Evolutionary conservation across 2,113 vertebrate genomes (phyloP), one percentile per base, ranked within the genome.

Genomic region (Trematocara zebra): DNA sequence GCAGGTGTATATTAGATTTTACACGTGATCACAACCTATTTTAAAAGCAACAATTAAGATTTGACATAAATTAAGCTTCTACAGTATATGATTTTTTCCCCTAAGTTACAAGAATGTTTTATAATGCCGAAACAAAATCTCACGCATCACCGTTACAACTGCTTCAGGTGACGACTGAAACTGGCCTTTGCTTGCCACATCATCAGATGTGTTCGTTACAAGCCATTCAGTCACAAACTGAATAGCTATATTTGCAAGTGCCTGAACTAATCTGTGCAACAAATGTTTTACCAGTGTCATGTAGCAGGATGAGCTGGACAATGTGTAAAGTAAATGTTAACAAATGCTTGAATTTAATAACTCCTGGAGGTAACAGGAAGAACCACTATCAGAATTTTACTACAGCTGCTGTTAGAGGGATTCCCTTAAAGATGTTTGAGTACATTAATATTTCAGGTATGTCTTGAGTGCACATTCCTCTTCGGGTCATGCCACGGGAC

Each of bases 41-140:
- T 90, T 83, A 83, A 82, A 89, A 78, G 54, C 53, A 85, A 85
- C 88, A 72, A 88, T 90, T 88, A 80, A 84, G 81, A 84, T 53
- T 7, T 64, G 79, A 47, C 74, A 74, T 33, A 82, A 84, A 81
- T 78, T 74, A 83, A 83, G 81, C 83, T 78, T 51, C 72, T 15
- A 49, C 20, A 88, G 40, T 49, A 74, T 72, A 84, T 59, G 49
- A 83, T 80, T 53, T 67, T 26, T 35, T 31, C 87, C 83, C 81
- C 83, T 7, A 80, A 81, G 89, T 79, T 85, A 31, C 69, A 83
- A 40, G 64, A 81, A 52, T 84, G 81, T 88, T 89, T 90, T 83
- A 37, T n/a, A 35, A 67, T 80, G 87, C 84, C 7, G 81, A 81
- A 82, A 47, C 52, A 11, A 53, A 87, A 84, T 56, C 88, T 74